phyloP scores from a whole-genome alignment of 2,113 vertebrate genomes.

The Cinclus cinclus region DNA sequence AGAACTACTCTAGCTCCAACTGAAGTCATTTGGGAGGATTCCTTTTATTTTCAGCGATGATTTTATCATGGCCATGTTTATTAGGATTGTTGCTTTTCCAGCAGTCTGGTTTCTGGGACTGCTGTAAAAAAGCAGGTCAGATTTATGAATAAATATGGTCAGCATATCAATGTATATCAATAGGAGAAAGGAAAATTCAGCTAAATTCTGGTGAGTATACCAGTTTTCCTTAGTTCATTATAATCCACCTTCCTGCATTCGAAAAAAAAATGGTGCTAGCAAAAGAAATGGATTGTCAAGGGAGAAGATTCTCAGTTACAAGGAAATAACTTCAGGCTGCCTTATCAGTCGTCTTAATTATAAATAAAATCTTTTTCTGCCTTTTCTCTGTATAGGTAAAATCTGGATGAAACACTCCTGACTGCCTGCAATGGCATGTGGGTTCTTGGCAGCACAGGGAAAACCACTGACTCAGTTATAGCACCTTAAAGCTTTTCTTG shows the following conservation, averaged over 20 bases:
- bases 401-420: background rate
- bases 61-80: constrained; percentile 26
- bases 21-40: constrained; percentile 16
- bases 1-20: background rate
- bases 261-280: background rate
- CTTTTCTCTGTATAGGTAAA: background rate
- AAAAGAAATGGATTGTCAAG: background rate
- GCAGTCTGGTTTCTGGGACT: background rate
- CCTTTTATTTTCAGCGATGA: constrained; percentile 35
- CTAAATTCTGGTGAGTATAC: background rate
- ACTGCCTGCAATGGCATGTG: background rate
- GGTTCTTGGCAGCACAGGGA: background rate
- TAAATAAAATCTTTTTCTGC: background rate
- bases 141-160: background rate
- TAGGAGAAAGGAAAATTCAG: background rate
- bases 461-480: background rate
- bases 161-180: background rate
- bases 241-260: background rate
- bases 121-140: background rate
- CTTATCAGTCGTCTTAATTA: background rate
- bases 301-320: background rate
- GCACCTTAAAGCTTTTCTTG: background rate
- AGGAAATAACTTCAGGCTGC: background rate
- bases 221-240: background rate
- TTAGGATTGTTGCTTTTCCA: constrained; percentile 21